Evolutionary conservation across 2,888 invertebrate species (phyloP).

Genomic region (Oxycera nigricornis): DNA sequence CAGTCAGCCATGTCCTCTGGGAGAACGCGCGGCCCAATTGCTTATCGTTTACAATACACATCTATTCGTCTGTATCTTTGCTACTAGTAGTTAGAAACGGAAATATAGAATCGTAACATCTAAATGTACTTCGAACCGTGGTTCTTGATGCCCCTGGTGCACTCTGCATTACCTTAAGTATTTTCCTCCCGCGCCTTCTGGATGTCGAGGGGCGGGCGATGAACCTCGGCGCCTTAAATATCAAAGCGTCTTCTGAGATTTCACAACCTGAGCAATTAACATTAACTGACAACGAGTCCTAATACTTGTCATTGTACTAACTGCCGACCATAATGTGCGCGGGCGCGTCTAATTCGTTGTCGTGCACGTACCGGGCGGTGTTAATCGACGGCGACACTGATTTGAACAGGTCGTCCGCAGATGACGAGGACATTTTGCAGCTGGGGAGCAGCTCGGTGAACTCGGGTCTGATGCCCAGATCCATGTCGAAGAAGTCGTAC

Average conservation of each 20-base stretch:
- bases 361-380: conserved; percentile 56
- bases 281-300: conserved; percentile 24
- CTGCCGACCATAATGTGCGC: conserved; percentile 67
- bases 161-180: background rate
- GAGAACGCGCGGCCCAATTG: background rate
- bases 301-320: conserved; percentile 55
- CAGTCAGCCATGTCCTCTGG: background rate
- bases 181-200: background rate
- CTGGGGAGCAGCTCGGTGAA: conserved; percentile 64
- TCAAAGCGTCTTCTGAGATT: conserved; percentile 45
- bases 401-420: conserved; percentile 63
- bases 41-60: conserved; percentile 4
- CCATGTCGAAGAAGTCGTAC: conserved; percentile 62
- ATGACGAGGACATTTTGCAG: conserved; percentile 64
- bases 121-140: background rate
- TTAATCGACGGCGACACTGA: conserved; percentile 57
- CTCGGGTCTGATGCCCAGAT: conserved; percentile 63
- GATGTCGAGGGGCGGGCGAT: conserved; percentile 6
- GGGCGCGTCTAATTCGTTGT: conserved; percentile 65
- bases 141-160: conserved; percentile 5
- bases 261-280: conserved; percentile 61
- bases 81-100: conserved; percentile 3
- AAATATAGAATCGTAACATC: conserved; percentile 10
- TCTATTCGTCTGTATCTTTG: background rate
- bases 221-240: conserved; percentile 33